Evolutionary conservation across 2,113 vertebrate genomes (phyloP), one percentile per base, ranked within the genome.

Genomic region (Lepus europaeus): DNA sequence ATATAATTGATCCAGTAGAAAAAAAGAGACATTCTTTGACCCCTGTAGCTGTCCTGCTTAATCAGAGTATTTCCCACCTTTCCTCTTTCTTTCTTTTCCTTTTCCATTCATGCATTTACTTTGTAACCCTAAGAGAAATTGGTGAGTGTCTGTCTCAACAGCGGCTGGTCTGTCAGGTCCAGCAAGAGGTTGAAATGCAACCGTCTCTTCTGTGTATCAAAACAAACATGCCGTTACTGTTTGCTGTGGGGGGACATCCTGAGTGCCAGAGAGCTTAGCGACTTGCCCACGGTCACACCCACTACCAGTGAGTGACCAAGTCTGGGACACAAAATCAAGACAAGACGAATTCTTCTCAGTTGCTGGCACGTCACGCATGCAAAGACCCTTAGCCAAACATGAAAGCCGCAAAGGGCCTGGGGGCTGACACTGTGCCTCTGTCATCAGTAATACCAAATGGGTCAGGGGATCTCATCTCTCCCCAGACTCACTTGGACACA

Each of bases 291-390:
- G 13, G 17, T 33, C 29, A 12, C 0, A 53, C 20, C 1, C 36
- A 29, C 3, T 33, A 11, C 9, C 13, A 9, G n/a, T 0, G 3
- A 27, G n/a, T 36, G 80, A 16, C 23, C 6, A 1, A 25, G 9
- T 23, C 61, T 4, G 77, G 53, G 1, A 3, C 2, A 17, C 8
- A 63, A 68, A 78, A 29, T 88, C 49, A 53, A 80, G 78, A 5
- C 59, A n/a, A 80, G 78, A 5, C 59, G 29, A 20, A 16, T 64
- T 64, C 51, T 84, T 94, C 39, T 45, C 1, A 59, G 14, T 14
- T 59, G 0, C n/a, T 13, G 29, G 12, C 1, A 12, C 16, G 59
- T 88, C 27, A 1, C 20, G 16, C 33, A 8, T 16, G 1, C 3
- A 7, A 53, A 31, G 22, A 36, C 11, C 33, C 12, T 53, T 33